These are phyloP conservation scores for Galagoides demidoff DNA, from an alignment of 2,797 vertebrate species.

Conservation along the genomic window DNA sequence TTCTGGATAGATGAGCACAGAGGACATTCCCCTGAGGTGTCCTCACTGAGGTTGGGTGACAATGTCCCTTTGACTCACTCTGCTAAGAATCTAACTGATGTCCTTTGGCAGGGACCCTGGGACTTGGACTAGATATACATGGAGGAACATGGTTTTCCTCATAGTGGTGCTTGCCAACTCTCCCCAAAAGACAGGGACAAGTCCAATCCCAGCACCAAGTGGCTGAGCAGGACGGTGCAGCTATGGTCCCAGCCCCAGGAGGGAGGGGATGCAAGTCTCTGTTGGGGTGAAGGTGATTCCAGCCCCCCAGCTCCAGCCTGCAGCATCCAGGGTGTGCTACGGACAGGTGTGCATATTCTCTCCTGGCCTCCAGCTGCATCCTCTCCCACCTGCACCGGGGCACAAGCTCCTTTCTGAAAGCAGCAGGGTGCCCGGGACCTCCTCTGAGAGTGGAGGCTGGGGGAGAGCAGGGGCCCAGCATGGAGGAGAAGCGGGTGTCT, in stretches of 20 bases:
- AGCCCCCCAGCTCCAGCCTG: neutral
- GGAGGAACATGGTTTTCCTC: neutral
- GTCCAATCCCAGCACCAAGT: rapidly evolving
- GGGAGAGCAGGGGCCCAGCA: rapidly evolving
- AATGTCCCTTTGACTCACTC: rapidly evolving
- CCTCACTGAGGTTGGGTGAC: neutral
- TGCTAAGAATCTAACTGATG: rapidly evolving
- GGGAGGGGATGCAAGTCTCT: neutral
- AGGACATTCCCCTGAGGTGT: rapidly evolving
- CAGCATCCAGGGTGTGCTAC: neutral
- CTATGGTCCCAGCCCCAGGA: neutral
- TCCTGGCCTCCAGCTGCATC: no score
- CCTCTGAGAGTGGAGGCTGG: neutral
- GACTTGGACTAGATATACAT: rapidly evolving
- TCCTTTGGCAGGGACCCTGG: neutral
- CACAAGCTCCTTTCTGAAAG: neutral
- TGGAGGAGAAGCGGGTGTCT: neutral
- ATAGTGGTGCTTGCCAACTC: rapidly evolving
- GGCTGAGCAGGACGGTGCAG: rapidly evolving
- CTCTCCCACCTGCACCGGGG: neutral
- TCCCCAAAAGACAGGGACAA: neutral
- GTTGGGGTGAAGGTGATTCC: neutral
- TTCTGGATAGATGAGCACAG: neutral
- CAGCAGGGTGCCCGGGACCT: neutral
- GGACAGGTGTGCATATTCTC: neutral